Evolutionary conservation across 2,113 vertebrate species (phyloP).

Genomic region (Gymnarchus niloticus): DNA sequence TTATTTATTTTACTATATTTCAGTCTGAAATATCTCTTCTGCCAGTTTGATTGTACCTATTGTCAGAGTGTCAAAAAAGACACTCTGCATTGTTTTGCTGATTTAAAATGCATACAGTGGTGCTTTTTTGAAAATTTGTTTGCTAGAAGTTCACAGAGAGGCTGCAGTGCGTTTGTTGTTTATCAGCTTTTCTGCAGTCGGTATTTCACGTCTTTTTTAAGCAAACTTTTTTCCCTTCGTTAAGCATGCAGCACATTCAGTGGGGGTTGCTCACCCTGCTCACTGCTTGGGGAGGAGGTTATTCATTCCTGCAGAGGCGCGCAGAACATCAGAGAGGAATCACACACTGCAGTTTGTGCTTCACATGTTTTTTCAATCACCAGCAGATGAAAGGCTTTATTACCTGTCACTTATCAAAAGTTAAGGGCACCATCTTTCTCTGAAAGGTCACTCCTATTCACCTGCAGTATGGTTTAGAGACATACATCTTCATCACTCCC

Average conservation of each 20-base stretch:
- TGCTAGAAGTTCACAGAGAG: too few species aligned
- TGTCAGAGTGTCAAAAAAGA: too few species aligned
- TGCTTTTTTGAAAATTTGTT: background rate
- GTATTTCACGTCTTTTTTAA: too few species aligned
- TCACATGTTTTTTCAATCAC: background rate
- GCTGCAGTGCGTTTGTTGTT: too few species aligned
- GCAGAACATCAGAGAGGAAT: background rate
- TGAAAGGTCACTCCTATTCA: conserved; percentile 3
- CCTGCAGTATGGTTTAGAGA: too few species aligned
- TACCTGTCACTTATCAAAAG: background rate
- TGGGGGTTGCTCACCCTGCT: background rate
- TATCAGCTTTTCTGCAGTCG: too few species aligned
- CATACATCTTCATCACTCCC: background rate
- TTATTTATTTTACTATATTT: background rate
- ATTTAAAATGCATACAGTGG: too few species aligned
- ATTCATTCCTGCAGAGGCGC: too few species aligned
- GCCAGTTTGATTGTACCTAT: too few species aligned
- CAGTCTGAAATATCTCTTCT: background rate
- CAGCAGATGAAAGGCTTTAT: background rate
- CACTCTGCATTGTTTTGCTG: too few species aligned
- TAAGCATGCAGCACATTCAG: too few species aligned
- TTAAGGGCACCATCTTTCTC: background rate
- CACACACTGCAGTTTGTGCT: background rate
- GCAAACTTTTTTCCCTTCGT: too few species aligned
- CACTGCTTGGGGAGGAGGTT: background rate